Percentiles rank a stretch among this genome's conserved stretches.
Evolutionary conservation across 1,140 invertebrate species (phyloP).

Genomic region (Berghia stephanieae): DNA sequence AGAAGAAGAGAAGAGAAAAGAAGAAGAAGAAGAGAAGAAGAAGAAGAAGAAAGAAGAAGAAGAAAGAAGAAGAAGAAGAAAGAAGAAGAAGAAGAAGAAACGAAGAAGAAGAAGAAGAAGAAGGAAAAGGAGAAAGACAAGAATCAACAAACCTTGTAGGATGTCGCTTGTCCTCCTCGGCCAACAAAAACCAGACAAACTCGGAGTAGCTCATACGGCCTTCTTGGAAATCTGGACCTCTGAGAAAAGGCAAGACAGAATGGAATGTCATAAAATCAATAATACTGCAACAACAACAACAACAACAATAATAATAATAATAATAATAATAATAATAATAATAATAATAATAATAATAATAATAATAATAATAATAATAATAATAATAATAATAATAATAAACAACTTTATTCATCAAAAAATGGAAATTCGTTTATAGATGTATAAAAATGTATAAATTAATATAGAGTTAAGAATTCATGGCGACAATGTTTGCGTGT

Average conservation of each 20-base stretch:
- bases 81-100: not conserved
- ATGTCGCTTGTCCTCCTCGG: conserved; percentile 98
- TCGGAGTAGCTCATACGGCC: conserved; percentile 96
- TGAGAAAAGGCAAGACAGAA: conserved; percentile 6
- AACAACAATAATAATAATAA: not conserved
- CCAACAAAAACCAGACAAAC: conserved; percentile 98
- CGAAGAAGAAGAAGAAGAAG: too few relatives aligned
- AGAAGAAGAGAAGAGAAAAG: not conserved
- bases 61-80: not conserved
- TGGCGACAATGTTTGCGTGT: too few relatives aligned
- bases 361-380: too few relatives aligned
- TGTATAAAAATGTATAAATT: too few relatives aligned
- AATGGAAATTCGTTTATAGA: too few relatives aligned
- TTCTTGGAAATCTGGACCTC: conserved; percentile 66
- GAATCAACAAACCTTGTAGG: conserved; percentile 76
- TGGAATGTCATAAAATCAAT: not conserved
- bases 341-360: too few relatives aligned
- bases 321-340: not conserved
- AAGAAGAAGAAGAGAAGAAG: not conserved
- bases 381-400: too few relatives aligned
- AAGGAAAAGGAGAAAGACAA: not conserved
- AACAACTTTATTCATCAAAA: too few relatives aligned
- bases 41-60: not conserved
- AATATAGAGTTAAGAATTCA: too few relatives aligned
- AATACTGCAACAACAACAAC: not conserved